These are phyloP conservation scores for Ciconia maguari DNA, from an alignment of 2,113 vertebrate species.

Conservation along the genomic window DNA sequence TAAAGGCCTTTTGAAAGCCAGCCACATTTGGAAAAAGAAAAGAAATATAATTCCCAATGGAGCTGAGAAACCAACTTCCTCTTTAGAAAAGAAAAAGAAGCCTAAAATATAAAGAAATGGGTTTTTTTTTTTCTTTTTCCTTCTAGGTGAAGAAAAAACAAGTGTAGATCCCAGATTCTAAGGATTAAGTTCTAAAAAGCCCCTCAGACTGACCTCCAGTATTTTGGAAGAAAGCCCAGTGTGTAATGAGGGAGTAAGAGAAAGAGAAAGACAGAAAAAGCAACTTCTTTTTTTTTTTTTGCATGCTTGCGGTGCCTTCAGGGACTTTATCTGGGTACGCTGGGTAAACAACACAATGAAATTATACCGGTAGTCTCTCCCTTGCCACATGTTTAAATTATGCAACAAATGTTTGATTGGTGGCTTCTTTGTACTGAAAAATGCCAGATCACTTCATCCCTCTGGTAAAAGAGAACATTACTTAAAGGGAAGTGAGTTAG, in stretches of 20 bases:
- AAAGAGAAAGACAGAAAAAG: not conserved
- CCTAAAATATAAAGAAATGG: not conserved
- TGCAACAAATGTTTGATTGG: conserved; percentile 46
- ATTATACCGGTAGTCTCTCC: conserved; percentile 42
- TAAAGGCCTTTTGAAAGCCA: not conserved
- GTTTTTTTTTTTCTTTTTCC: not conserved
- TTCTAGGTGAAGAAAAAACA: not conserved
- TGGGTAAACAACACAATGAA: conserved; percentile 37
- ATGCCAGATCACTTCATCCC: conserved; percentile 8
- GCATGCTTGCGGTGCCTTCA: not conserved
- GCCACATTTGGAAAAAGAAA: not conserved
- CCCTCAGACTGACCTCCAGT: not conserved
- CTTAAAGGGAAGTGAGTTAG: conserved; percentile 20
- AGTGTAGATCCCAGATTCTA: not conserved
- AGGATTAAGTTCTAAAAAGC: not conserved
- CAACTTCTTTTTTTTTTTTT: not conserved
- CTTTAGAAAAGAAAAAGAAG: not conserved
- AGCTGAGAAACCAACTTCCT: not conserved
- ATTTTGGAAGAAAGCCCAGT: not conserved
- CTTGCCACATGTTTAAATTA: conserved; percentile 44
- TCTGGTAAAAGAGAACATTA: not conserved
- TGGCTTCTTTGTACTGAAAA: conserved; percentile 50
- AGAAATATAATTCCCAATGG: not conserved
- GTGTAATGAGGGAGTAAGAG: conserved; percentile 19
- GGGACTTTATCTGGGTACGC: conserved; percentile 20